These are phyloP conservation scores for Thinocorus orbignyianus DNA, from an alignment of 2,113 vertebrate genomes.

Conservation along the genomic window DNA sequence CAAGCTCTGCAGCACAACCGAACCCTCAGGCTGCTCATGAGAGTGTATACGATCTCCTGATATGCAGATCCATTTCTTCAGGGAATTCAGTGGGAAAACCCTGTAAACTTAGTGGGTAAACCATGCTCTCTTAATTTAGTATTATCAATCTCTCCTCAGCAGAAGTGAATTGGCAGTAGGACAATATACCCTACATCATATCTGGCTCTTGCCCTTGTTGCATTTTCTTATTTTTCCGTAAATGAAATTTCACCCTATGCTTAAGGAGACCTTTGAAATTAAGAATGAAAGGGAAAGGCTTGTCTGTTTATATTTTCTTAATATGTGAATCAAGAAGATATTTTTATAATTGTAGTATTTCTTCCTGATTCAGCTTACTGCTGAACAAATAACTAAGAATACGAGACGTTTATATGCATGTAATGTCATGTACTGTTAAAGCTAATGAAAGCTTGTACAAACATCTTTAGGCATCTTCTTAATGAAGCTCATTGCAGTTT, in stretches of 20 bases:
- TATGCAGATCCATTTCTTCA: background rate
- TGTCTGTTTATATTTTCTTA: background rate
- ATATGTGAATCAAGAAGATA: background rate
- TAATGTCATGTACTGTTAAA: background rate
- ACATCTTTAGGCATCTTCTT: conserved; percentile 5
- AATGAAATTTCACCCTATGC: background rate
- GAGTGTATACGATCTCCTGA: background rate
- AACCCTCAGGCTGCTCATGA: background rate
- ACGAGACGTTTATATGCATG: background rate
- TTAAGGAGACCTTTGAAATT: background rate
- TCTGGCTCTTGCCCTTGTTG: background rate
- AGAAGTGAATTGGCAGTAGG: background rate
- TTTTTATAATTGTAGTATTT: background rate
- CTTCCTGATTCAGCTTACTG: background rate
- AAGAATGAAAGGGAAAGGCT: background rate
- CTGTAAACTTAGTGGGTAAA: background rate
- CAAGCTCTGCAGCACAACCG: background rate
- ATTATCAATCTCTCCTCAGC: background rate
- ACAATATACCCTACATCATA: background rate
- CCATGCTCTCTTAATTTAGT: background rate
- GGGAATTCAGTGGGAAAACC: background rate
- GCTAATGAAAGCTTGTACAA: background rate
- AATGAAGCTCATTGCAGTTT: background rate
- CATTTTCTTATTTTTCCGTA: background rate
- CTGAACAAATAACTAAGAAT: background rate